Evolutionary conservation across 2,113 vertebrate species (phyloP).

Genomic region (Amphilophus citrinellus): DNA sequence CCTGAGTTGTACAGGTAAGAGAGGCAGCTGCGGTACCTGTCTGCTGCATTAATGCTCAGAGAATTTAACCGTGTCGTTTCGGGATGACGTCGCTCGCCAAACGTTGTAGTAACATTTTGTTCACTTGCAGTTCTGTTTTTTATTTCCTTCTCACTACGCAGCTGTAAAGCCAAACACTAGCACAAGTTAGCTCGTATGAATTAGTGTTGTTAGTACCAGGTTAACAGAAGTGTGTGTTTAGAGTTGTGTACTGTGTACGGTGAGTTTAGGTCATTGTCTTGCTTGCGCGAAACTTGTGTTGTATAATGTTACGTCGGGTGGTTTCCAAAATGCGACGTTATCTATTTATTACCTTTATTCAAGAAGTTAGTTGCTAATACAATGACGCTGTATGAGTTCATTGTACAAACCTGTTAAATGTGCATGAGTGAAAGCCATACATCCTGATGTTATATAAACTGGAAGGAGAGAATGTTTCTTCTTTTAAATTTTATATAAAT

Average conservation of each 20-base stretch:
- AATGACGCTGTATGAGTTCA: not conserved
- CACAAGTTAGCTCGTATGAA: not conserved
- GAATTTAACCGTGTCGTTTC: not conserved
- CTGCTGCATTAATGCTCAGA: not conserved
- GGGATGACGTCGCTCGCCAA: not conserved
- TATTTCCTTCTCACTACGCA: not conserved
- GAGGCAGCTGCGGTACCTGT: not conserved
- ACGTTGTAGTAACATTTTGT: not conserved
- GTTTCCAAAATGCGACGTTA: not conserved
- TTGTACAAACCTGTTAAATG: not conserved
- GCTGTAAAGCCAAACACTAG: not conserved
- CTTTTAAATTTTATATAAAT: not conserved
- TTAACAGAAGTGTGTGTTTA: not conserved
- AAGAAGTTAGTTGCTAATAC: not conserved
- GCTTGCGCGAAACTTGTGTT: not conserved
- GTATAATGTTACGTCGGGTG: not conserved
- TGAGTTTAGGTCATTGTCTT: not conserved
- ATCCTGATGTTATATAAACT: not conserved
- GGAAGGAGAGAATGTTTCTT: not conserved
- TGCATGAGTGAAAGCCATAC: not conserved
- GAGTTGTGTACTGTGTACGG: not conserved
- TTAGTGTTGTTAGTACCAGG: not conserved
- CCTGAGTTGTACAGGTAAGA: conserved; percentile 46
- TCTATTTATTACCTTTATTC: not conserved
- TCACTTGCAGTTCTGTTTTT: not conserved